phyloP scores from a whole-genome alignment of 1,140 invertebrate species.

The Lepidotrigona ventralis region DNA sequence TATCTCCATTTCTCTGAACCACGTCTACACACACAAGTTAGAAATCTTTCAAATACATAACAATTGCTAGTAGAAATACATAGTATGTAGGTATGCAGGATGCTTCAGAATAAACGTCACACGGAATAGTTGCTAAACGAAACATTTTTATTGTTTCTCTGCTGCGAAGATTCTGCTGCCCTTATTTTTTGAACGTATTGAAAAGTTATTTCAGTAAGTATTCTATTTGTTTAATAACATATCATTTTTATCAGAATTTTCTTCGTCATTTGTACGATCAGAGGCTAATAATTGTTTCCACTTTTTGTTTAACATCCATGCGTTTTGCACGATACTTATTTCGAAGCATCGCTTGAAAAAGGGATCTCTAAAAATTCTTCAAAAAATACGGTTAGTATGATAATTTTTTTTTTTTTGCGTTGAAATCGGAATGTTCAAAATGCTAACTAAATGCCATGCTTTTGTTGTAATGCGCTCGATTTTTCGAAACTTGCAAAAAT shows the following conservation, averaged over 20 bases:
- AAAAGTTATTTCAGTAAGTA: neutral
- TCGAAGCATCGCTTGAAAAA: neutral
- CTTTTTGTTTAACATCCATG: neutral
- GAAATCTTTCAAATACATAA: constrained; percentile 52
- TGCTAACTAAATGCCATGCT: constrained; percentile 35
- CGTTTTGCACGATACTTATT: neutral
- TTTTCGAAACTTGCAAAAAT: neutral
- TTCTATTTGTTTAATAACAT: neutral
- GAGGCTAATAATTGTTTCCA: neutral
- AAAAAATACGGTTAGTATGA: constrained; percentile 5
- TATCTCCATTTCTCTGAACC: constrained; percentile 40
- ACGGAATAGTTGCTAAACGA: neutral
- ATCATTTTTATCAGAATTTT: neutral
- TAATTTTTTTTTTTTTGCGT: neutral
- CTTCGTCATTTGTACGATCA: neutral
- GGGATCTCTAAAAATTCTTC: constrained; percentile 14
- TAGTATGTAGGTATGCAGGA: neutral
- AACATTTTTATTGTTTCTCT: neutral
- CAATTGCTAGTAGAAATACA: constrained; percentile 33
- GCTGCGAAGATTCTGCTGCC: constrained; percentile 3
- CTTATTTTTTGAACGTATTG: constrained; percentile 3
- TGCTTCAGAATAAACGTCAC: neutral
- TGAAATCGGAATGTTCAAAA: constrained; percentile 50
- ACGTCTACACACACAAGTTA: constrained; percentile 41
- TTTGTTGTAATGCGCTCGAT: neutral